phyloP scores from a whole-genome alignment of 2,113 vertebrate species.

The Gymnorhina tibicen region DNA sequence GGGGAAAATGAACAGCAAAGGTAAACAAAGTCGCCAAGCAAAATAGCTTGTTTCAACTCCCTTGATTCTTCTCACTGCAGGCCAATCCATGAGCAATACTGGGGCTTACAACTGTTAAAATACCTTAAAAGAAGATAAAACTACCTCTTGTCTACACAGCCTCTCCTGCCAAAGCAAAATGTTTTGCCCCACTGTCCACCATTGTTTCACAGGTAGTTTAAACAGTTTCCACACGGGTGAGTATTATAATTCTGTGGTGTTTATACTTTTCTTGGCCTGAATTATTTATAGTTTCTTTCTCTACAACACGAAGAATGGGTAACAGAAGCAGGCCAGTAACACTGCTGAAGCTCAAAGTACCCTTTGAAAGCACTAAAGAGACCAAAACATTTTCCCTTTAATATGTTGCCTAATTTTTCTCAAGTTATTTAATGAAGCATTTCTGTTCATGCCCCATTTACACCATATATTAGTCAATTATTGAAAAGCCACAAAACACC shows the following conservation, averaged over 20 bases:
- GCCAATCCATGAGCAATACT: neutral
- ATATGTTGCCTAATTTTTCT: neutral
- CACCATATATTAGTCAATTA: neutral
- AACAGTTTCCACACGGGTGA: neutral
- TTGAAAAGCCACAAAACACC: neutral
- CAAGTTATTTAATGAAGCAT: neutral
- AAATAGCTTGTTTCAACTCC: neutral
- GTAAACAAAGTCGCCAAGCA: neutral
- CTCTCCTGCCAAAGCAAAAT: neutral
- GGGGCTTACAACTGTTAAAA: neutral
- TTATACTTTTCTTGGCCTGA: neutral
- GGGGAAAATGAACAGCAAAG: neutral
- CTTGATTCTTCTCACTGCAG: neutral
- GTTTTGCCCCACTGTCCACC: neutral
- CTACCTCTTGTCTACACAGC: neutral
- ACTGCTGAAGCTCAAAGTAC: neutral
- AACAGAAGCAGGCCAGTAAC: neutral
- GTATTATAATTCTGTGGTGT: neutral
- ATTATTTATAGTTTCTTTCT: slow-evolving; percentile 28
- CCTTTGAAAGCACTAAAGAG: neutral
- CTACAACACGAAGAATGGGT: neutral
- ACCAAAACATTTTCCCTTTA: neutral
- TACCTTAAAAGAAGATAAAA: slow-evolving; percentile 3
- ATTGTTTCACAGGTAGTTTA: slow-evolving; percentile 25
- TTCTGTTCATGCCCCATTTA: neutral